Percentiles rank a stretch among this genome's conserved stretches.
phyloP scores from a whole-genome alignment of 2,797 vertebrate species.

The Gymnothorax javanicus region DNA sequence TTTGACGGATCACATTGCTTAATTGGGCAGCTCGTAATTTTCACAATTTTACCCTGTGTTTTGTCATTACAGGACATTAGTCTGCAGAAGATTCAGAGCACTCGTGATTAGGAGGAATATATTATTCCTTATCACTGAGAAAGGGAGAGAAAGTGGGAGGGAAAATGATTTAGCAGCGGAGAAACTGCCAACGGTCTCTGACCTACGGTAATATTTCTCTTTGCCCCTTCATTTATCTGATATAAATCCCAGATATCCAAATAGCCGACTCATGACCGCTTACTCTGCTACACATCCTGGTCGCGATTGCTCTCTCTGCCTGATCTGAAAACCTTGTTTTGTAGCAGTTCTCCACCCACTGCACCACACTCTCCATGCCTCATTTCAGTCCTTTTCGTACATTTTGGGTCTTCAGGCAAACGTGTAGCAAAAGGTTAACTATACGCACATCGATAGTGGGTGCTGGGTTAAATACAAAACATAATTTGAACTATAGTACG shows the following conservation, averaged over 20 bases:
- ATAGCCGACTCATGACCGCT: neutral
- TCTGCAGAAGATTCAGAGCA: neutral
- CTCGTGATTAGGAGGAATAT: neutral
- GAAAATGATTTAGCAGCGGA: constrained; percentile 3
- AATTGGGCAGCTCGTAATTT: neutral
- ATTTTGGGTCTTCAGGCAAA: neutral
- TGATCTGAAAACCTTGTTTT: neutral
- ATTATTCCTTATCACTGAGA: neutral
- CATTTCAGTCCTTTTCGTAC: neutral
- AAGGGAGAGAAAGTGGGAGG: neutral
- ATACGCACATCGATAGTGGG: too few species aligned
- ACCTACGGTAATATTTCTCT: neutral
- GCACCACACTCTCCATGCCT: neutral
- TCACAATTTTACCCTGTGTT: neutral
- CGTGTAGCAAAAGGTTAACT: too few species aligned
- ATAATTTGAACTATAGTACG: too few species aligned
- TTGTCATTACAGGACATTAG: neutral
- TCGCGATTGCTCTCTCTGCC: neutral
- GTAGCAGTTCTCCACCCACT: neutral
- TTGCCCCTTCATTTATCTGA: constrained; percentile 10
- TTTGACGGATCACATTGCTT: neutral
- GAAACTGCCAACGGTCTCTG: neutral
- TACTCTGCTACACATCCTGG: neutral
- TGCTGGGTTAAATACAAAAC: too few species aligned
- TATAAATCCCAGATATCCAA: neutral